These are phyloP conservation scores for Peromyscus maniculatus DNA, from an alignment of 2,113 vertebrate genomes.

Conservation along the genomic window DNA sequence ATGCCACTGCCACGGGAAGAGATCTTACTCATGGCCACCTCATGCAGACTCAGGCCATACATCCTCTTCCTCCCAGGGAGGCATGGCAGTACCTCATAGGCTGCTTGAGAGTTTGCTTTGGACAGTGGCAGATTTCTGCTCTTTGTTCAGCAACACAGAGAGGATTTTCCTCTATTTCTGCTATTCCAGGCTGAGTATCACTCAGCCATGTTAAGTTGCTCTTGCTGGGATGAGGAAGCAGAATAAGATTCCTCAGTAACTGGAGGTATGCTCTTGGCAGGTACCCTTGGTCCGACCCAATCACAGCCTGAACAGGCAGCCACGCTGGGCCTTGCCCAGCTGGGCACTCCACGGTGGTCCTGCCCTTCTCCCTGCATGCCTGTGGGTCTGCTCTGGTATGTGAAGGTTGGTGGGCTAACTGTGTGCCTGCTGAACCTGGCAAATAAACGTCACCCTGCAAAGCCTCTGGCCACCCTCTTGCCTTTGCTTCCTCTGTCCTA, in stretches of 20 bases:
- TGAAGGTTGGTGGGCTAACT: slow-evolving; percentile 79
- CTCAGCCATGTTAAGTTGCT: slow-evolving; percentile 67
- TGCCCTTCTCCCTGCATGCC: slow-evolving; percentile 83
- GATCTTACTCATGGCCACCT: background rate
- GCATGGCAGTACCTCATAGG: slow-evolving; percentile 35
- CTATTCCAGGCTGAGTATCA: slow-evolving; percentile 47
- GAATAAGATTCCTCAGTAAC: slow-evolving; percentile 57
- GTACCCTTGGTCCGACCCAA: slow-evolving; percentile 73
- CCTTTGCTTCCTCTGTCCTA: slow-evolving; percentile 79
- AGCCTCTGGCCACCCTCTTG: slow-evolving; percentile 79
- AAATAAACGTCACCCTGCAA: slow-evolving; percentile 85
- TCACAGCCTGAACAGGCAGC: slow-evolving; percentile 76
- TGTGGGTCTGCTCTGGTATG: slow-evolving; percentile 83
- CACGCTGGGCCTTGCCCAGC: slow-evolving; percentile 70
- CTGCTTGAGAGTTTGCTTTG: slow-evolving; percentile 59
- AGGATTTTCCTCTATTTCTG: slow-evolving; percentile 47
- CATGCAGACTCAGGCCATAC: background rate
- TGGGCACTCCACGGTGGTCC: slow-evolving; percentile 72
- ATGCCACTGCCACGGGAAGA: background rate
- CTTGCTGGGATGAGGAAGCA: slow-evolving; percentile 65
- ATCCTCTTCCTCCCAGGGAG: slow-evolving; percentile 20
- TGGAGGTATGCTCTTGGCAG: slow-evolving; percentile 68
- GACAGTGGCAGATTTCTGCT: slow-evolving; percentile 32
- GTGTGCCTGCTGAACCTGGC: slow-evolving; percentile 82
- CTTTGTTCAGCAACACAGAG: slow-evolving; percentile 61